Base-by-base conservation (phyloP, 2,113 vertebrate species). In the Myotis lucifugus region DNA sequence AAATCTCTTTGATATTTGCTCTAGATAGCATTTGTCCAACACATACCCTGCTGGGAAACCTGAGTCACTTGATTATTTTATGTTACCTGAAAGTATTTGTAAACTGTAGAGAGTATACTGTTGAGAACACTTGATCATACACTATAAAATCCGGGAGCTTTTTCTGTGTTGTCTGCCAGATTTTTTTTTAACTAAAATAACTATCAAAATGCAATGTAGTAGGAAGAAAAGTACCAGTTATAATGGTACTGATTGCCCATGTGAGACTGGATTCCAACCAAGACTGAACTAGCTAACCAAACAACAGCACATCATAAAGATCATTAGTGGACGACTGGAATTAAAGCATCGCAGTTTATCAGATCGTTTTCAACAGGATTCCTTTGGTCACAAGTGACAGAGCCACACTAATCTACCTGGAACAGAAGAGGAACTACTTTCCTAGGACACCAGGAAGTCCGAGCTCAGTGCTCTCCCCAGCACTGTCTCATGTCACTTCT, bases 31-130 rank as follows among this genome's bases (percentile, higher is more conserved):
- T 32, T 34, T 61, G 32, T 72, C 19, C 32, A 66, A 54, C 90
- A 66, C 64, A 72, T 6, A 69, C 18, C 27, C 42, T 70, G 40
- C 18, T 46, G 21, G 50, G 40, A 69, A 79, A 54, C 91, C n/a
- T 67, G 0, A 34, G 59, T 48, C 17, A 90, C n/a, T 5, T 66
- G 78, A 84, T 77, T 46, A 66, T 70, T 87, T 76, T 76, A 76
- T 19, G 90, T 42, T 91, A 12, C 40, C 29, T 90, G 34, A 67
- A 96, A 78, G 15, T 93, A 87, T 85, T 94, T 95, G 79, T 67
- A 50, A 52, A 40, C 32, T n/a, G 2, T 84, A 10, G n/a, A 42
- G 37, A 79, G 69, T 92, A 85, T 90, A 50, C 27, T 84, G 6
- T 50, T 72, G 69, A 85, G 77, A 93, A 85, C 82, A 77, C 50